phyloP scores from a whole-genome alignment of 2,797 vertebrate species.

The Threskiornis aethiopicus region DNA sequence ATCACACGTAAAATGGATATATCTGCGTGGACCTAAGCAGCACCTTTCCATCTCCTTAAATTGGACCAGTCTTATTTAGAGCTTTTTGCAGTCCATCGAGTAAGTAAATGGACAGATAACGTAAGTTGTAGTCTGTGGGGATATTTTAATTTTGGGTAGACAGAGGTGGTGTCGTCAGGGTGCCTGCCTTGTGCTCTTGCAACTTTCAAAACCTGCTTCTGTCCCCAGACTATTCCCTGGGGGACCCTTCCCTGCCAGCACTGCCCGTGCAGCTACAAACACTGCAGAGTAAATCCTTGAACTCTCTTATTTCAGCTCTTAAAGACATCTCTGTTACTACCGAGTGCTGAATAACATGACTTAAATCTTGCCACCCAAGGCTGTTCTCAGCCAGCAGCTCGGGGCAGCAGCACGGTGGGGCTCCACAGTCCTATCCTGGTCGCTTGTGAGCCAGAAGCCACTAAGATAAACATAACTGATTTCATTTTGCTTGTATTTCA shows the following conservation, averaged over 20 bases:
- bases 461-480: neutral
- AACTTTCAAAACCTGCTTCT: neutral
- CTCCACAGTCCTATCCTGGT: neutral
- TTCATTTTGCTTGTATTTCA: neutral
- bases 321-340: neutral
- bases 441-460: neutral
- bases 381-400: neutral
- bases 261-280: neutral
- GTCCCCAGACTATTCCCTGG: neutral
- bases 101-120: neutral
- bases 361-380: neutral
- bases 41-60: neutral
- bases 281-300: neutral
- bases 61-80: neutral
- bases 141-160: neutral
- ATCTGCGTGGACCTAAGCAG: neutral
- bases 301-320: neutral
- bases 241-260: neutral
- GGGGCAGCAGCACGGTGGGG: neutral
- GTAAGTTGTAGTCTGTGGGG: neutral
- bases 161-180: neutral
- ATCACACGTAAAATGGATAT: accelerated
- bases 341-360: neutral
- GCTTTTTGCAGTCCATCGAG: neutral
- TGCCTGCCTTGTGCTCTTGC: neutral